Conservation (phyloP, 2,888 invertebrate genomes). For the Pyralis farinalis region DNA sequence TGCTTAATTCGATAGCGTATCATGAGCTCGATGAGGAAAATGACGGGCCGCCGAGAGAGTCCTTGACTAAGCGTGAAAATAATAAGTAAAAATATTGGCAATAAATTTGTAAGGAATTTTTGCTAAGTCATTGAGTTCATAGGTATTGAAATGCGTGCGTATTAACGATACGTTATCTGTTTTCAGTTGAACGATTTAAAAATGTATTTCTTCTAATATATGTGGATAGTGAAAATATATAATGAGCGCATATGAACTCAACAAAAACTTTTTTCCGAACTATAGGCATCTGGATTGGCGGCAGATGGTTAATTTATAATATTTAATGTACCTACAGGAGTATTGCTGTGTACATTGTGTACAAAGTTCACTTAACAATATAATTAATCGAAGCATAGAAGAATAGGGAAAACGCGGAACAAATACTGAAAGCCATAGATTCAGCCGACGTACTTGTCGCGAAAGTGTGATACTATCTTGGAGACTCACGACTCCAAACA, state of each 20-base stretch:
- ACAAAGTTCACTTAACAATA: constrained; percentile 5
- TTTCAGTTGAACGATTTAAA: too few species aligned
- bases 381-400: constrained; percentile 2
- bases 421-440: constrained; percentile 25
- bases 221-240: too few species aligned
- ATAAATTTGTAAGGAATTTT: not conserved
- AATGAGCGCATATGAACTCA: too few species aligned
- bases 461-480: constrained; percentile 48
- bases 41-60: constrained; percentile 29
- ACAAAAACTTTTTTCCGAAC: too few species aligned
- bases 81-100: not conserved
- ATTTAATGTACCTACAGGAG: too few species aligned
- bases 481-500: constrained; percentile 40
- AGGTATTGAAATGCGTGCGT: too few species aligned
- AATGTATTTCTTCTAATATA: too few species aligned
- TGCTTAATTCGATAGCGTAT: constrained; percentile 51
- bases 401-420: constrained; percentile 22
- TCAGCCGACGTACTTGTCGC: constrained; percentile 32
- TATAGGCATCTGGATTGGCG: too few species aligned
- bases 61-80: constrained; percentile 25
- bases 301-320: too few species aligned
- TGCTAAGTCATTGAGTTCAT: too few species aligned
- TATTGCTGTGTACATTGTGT: not conserved
- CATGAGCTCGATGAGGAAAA: constrained; percentile 36
- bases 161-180: too few species aligned